Evolutionary conservation across 1,140 invertebrate species (phyloP).

Genomic region (Drosophila nannoptera): DNA sequence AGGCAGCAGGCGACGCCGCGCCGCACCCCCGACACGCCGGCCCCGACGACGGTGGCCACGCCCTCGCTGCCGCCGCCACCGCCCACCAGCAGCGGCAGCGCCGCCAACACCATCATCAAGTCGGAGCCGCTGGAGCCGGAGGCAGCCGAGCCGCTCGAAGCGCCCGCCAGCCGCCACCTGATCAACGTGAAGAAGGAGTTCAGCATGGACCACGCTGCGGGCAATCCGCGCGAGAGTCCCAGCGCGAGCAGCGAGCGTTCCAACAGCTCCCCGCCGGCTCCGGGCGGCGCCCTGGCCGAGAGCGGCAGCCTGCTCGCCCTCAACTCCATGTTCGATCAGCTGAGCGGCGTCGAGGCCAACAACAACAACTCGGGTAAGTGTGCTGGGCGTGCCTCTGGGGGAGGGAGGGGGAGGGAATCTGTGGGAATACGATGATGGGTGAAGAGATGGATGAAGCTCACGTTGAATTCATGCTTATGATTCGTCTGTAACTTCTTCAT

Average conservation of each 20-base stretch:
- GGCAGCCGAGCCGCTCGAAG: constrained; percentile 15
- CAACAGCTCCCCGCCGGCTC: constrained; percentile 82
- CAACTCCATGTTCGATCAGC: constrained; percentile 93
- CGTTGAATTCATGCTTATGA: no score
- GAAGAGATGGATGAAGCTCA: no score
- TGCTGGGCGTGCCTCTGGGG: neutral
- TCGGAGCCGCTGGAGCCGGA: constrained; percentile 63
- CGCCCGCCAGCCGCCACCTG: constrained; percentile 43
- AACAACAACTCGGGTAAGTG: constrained; percentile 60
- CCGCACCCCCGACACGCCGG: constrained; percentile 83
- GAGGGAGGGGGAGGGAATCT: neutral
- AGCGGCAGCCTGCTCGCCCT: constrained; percentile 89
- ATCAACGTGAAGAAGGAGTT: constrained; percentile 77
- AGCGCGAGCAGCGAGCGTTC: constrained; percentile 85
- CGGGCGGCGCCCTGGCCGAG: constrained; percentile 49
- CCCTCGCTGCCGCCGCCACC: constrained; percentile 40
- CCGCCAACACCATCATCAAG: constrained; percentile 44
- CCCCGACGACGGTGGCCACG: constrained; percentile 12
- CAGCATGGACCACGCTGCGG: constrained; percentile 46
- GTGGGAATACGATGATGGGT: neutral
- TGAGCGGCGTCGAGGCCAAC: constrained; percentile 57
- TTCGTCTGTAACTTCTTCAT: neutral
- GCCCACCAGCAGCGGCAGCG: constrained; percentile 9
- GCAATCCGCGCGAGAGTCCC: constrained; percentile 79
- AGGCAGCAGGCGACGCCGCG: constrained; percentile 84